Percentiles rank a stretch among this genome's conserved stretches.
phyloP scores from a whole-genome alignment of 2,113 vertebrate genomes.

The Ptilonorhynchus violaceus region DNA sequence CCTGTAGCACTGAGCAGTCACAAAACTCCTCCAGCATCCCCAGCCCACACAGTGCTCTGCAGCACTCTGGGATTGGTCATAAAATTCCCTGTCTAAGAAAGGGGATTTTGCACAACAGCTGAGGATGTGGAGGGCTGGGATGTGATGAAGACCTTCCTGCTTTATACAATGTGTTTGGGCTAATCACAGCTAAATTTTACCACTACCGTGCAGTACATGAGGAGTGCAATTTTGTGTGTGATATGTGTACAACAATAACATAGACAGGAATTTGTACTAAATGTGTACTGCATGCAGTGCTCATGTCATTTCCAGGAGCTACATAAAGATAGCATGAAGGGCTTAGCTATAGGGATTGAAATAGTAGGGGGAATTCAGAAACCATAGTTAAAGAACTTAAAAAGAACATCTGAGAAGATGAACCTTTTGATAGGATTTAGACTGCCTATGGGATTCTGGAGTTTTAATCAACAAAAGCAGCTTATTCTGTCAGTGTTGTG shows the following conservation, averaged over 20 bases:
- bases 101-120: neutral
- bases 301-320: neutral
- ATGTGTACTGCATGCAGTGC: neutral
- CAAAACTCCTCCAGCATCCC: neutral
- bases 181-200: neutral
- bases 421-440: constrained; percentile 69
- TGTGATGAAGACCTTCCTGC: neutral
- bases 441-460: constrained; percentile 48
- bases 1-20: rapidly evolving
- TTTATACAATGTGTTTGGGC: neutral
- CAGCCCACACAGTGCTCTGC: neutral
- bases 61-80: neutral
- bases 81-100: neutral
- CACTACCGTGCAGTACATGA: neutral
- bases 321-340: neutral
- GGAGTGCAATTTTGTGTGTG: neutral
- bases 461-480: constrained; percentile 69
- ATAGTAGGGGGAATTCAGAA: neutral
- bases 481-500: constrained; percentile 56
- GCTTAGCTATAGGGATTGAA: neutral
- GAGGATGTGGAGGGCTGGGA: neutral
- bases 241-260: neutral
- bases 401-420: constrained; percentile 69
- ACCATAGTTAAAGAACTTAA: constrained; percentile 14
- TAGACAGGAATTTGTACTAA: neutral